Evolutionary conservation across 1,140 invertebrate species (phyloP), one percentile per base, ranked within the genome.

Genomic region (Drosophila sechellia): DNA sequence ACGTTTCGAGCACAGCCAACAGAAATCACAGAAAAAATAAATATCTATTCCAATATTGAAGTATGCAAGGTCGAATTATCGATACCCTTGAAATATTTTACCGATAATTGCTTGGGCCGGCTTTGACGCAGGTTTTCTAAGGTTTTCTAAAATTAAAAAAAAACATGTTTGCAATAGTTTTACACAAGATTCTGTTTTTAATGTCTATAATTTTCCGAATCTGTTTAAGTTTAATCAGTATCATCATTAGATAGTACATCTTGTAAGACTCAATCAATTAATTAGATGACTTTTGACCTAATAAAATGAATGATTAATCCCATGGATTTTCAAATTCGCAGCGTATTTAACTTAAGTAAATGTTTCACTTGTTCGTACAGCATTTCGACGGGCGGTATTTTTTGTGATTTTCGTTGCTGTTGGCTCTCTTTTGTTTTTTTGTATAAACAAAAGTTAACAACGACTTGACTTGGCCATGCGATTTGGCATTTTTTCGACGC

Each of bases 361-460:
- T 87, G 53, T 87, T 79, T 87, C 83, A 87, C 79, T 86, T 86
- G 78, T 81, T 79, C 68, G 81, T 64, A 74, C 81, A 78, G 73
- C 78, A 81, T 81, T 85, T 68, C 46, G 46, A 70, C 74, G 57
- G 73, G 81, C 50, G 66, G 40, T 42, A 50, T 77, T 84, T 59
- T 73, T 70, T 69, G 57, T 65, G 49, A 58, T 71, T 65, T 73
- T 60, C 17, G 65, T 64, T 68, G 81, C 46, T 46, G 17, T 54
- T 64, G 52, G 70, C 61, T 85, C 40, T 69, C 48, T 66, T 63
- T 55, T 70, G 6, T 78, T 75, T 75, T 75, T 65, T 66, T 84
- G 52, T 73, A 75, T 76, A 81, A 87, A 85, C 78, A 81, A 86
- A 86, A 80, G 63, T 69, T 49, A 85, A 61, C 72, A 84, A 64